These are phyloP conservation scores for Mastomys coucha DNA, from an alignment of 2,113 vertebrate species.

Conservation along the genomic window DNA sequence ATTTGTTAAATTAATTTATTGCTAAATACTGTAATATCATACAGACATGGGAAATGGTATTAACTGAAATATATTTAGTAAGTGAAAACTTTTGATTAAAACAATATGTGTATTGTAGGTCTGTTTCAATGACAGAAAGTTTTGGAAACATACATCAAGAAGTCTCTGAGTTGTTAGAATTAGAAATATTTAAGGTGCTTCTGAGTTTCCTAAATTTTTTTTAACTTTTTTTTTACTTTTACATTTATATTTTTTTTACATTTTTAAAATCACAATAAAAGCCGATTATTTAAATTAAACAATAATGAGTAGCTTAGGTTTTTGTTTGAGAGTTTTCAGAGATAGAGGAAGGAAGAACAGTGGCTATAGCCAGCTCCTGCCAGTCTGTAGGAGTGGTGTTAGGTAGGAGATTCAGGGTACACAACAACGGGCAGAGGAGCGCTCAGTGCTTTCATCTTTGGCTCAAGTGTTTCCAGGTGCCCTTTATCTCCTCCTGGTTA, in stretches of 20 bases:
- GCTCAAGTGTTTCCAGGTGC: not conserved
- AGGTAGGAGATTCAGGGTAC: not conserved
- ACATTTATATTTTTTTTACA: not conserved
- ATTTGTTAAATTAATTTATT: not conserved
- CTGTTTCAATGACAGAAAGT: not conserved
- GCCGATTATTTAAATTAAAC: not conserved
- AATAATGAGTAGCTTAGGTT: not conserved
- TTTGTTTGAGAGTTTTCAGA: not conserved
- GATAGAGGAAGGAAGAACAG: not conserved
- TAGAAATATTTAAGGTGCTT: conserved; percentile 2
- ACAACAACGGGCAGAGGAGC: not conserved
- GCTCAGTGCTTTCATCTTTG: not conserved
- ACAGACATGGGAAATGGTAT: not conserved
- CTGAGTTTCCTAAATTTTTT: not conserved
- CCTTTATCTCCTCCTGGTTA: not conserved
- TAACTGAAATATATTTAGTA: not conserved
- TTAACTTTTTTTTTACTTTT: not conserved
- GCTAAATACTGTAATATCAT: not conserved
- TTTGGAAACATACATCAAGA: not conserved
- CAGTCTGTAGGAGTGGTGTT: not conserved
- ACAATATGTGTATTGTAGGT: not conserved
- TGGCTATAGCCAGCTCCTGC: not conserved
- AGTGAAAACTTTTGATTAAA: not conserved
- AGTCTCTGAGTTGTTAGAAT: not conserved
- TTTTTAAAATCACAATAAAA: not conserved